Evolutionary conservation across 2,113 vertebrate species (phyloP).

Genomic region (Tursiops truncatus): DNA sequence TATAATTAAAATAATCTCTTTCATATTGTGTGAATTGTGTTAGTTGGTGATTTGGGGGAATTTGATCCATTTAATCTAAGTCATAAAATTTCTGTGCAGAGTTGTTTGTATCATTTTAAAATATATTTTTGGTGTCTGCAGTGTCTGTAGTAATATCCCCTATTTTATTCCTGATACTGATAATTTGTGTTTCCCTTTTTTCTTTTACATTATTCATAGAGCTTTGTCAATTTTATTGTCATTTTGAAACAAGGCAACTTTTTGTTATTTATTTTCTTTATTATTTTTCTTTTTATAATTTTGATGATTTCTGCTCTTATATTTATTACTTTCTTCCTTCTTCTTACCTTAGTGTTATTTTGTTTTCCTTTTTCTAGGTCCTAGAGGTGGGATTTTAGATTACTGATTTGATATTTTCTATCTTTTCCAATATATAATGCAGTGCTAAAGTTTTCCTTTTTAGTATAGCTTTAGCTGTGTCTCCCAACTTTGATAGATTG

Average conservation of each 20-base stretch:
- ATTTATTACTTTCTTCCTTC: background rate
- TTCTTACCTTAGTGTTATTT: background rate
- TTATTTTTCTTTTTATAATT: background rate
- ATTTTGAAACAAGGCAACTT: background rate
- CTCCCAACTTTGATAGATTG: background rate
- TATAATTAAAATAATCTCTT: background rate
- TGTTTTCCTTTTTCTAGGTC: background rate
- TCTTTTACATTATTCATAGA: background rate
- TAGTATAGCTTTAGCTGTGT: background rate
- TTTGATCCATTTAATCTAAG: background rate
- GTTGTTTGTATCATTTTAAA: background rate
- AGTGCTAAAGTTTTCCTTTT: background rate
- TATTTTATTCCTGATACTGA: background rate
- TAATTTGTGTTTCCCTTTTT: background rate
- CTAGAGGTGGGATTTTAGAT: background rate
- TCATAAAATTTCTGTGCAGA: background rate
- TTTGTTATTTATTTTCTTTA: background rate
- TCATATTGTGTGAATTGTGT: background rate
- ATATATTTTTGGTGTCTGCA: background rate
- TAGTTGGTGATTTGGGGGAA: background rate
- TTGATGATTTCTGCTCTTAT: background rate
- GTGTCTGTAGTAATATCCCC: background rate
- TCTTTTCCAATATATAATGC: background rate
- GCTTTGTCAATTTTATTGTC: background rate
- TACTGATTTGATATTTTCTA: background rate